These are phyloP conservation scores for Sarcophaga rosellei DNA, from an alignment of 2,888 invertebrate species.

Conservation along the genomic window DNA sequence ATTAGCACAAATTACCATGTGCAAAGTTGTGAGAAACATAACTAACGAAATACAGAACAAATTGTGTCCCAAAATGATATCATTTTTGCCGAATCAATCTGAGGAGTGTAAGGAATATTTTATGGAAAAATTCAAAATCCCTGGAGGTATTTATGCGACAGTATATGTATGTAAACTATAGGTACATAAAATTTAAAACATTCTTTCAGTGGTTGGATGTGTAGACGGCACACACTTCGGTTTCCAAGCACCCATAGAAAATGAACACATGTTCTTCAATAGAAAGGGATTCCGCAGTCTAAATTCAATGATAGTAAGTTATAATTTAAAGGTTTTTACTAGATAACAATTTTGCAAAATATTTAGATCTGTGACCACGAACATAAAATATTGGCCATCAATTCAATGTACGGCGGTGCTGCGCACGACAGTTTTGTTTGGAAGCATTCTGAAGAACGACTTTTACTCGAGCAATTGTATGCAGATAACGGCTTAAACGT, in stretches of 20 bases:
- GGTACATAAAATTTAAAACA: background rate
- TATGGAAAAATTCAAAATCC: constrained; percentile 13
- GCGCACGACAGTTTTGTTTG: constrained; percentile 34
- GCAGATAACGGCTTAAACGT: constrained; percentile 13
- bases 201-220: constrained; percentile 2
- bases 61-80: constrained; percentile 8
- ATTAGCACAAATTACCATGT: constrained; percentile 25
- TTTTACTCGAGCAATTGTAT: constrained; percentile 20
- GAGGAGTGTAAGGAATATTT: background rate
- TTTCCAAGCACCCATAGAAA: background rate
- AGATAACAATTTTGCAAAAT: background rate
- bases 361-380: constrained; percentile 21
- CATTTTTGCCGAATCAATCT: constrained; percentile 8
- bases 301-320: constrained; percentile 30
- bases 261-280: constrained; percentile 12
- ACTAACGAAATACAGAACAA: constrained; percentile 10
- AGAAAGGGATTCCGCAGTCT: background rate
- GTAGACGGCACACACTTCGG: background rate
- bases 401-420: constrained; percentile 27
- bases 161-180: background rate
- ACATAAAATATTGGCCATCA: constrained; percentile 1
- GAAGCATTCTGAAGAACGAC: constrained; percentile 30
- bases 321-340: background rate
- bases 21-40: constrained; percentile 13
- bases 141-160: constrained; percentile 22